These are phyloP conservation scores for Siphonodentalium dalli DNA, from an alignment of 2,888 invertebrate species.

Conservation along the genomic window DNA sequence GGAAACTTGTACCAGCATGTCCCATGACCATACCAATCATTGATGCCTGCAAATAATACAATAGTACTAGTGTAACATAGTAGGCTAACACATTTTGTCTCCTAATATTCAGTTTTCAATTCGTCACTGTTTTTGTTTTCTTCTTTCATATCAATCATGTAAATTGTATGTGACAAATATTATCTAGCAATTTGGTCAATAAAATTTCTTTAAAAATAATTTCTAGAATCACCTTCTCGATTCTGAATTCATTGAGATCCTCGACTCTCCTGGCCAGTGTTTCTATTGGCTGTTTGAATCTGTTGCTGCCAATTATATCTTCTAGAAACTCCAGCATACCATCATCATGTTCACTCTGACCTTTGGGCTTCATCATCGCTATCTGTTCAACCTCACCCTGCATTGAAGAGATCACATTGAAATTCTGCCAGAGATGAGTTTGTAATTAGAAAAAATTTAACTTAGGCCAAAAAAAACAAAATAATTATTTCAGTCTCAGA, in stretches of 20 bases:
- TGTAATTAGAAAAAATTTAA: conserved; percentile 1
- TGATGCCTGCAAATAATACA: no score
- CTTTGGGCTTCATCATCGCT: conserved; percentile 98
- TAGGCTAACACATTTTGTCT: no score
- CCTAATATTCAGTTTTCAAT: not conserved
- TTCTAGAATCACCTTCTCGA: conserved; percentile 52
- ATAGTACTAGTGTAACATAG: no score
- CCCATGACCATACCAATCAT: no score
- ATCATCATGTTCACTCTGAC: conserved; percentile 80
- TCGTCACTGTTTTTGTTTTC: no score
- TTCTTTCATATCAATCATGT: no score
- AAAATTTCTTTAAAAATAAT: not conserved
- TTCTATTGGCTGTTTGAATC: conserved; percentile 77
- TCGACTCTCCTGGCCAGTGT: conserved; percentile 77
- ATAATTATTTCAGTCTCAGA: no score
- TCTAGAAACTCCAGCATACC: conserved; percentile 98
- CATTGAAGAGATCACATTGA: not conserved
- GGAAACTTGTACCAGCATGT: no score
- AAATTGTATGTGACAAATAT: no score
- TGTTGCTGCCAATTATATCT: conserved; percentile 88
- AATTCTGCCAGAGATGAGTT: no score
- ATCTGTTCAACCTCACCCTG: conserved; percentile 99
- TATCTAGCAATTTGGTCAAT: not conserved
- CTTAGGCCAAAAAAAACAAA: no score
- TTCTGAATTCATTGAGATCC: conserved; percentile 56